Conservation (phyloP, 2,888 invertebrate species). For the Rhynchonema sp. region DNA sequence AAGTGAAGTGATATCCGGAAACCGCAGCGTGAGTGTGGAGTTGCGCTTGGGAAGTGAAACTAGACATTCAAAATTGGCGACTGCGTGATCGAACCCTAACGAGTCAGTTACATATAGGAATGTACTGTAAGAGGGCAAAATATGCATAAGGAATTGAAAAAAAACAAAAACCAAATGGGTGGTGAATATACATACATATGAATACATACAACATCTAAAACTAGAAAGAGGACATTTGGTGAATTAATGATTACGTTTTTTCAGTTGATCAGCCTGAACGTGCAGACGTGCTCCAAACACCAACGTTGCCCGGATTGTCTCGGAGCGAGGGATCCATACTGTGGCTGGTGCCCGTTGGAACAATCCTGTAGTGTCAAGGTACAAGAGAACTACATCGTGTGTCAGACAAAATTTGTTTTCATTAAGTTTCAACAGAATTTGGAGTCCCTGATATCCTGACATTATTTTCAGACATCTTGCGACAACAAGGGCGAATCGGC, state of each 20-base stretch:
- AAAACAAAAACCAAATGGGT: no score
- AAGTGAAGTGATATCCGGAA: no score
- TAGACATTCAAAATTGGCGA: no score
- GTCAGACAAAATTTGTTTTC: not conserved
- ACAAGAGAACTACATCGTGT: no score
- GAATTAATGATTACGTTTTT: no score
- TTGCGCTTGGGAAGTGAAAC: no score
- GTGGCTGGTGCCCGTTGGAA: slow-evolving; percentile 80
- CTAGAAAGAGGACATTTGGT: not conserved
- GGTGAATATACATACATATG: not conserved
- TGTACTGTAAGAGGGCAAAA: no score
- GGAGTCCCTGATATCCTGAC: not conserved
- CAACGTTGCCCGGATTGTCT: slow-evolving; percentile 74
- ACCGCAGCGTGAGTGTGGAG: no score
- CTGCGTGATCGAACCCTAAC: no score
- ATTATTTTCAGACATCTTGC: slow-evolving; percentile 27
- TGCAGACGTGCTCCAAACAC: slow-evolving; percentile 35
- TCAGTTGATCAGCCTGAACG: not conserved
- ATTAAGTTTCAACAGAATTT: not conserved
- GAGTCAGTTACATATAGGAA: no score
- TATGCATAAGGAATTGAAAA: no score
- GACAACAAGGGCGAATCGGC: not conserved
- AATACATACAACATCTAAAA: not conserved
- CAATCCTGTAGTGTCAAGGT: no score
- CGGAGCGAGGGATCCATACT: slow-evolving; percentile 82